Percentiles rank a stretch among this genome's conserved stretches.
Evolutionary conservation across 2,888 invertebrate genomes (phyloP).

Genomic region (Leucozona laternaria): DNA sequence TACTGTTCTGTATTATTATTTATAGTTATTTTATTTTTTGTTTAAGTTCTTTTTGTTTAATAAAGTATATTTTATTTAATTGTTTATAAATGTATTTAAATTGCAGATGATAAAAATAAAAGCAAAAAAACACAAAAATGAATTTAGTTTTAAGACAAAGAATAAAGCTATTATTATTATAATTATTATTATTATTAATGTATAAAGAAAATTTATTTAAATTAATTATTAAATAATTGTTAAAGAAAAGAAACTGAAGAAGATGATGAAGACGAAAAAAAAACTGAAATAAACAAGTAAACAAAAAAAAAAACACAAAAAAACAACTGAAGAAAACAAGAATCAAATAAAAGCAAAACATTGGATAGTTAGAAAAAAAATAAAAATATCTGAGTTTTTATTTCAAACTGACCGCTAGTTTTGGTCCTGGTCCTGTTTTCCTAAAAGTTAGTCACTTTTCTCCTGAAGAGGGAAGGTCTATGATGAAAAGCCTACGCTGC

Average conservation of each 20-base stretch:
- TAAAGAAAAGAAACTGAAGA: constrained; percentile 52
- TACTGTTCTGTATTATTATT: constrained; percentile 76
- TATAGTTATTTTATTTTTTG: constrained; percentile 65
- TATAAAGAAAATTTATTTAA: constrained; percentile 75
- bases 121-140: constrained; percentile 44
- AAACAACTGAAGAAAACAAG: constrained; percentile 52
- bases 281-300: constrained; percentile 13
- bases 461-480: too few relatives aligned
- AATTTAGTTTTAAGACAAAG: constrained; percentile 73
- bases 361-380: constrained; percentile 75
- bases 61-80: constrained; percentile 60
- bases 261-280: constrained; percentile 38
- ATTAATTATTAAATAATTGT: constrained; percentile 74
- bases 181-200: constrained; percentile 58
- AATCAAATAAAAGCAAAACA: constrained; percentile 75
- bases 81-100: constrained; percentile 75
- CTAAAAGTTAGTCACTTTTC: too few relatives aligned
- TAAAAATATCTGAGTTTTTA: constrained; percentile 55
- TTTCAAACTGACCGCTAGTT: constrained; percentile 11
- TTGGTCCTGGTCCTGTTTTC: too few relatives aligned
- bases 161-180: constrained; percentile 71
- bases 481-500: too few relatives aligned
- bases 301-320: constrained; percentile 44
- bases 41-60: constrained; percentile 41
- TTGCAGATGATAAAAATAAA: constrained; percentile 49